Evolutionary conservation across 2,113 vertebrate species (phyloP).

Genomic region (Loxodonta africana): DNA sequence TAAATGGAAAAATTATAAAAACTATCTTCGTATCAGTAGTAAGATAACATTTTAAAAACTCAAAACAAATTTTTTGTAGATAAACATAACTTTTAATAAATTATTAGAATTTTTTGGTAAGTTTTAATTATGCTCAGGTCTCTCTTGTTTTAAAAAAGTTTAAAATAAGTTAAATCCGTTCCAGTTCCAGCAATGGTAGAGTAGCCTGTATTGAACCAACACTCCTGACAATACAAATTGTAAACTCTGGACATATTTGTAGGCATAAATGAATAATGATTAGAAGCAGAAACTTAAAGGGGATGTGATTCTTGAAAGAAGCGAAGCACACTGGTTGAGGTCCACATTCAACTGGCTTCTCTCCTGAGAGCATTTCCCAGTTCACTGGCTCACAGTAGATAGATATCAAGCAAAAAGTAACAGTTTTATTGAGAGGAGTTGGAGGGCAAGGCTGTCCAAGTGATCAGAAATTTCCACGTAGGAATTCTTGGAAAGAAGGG

Average conservation of each 20-base stretch:
- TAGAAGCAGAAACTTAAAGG: conserved; percentile 13
- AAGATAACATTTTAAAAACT: conserved; percentile 53
- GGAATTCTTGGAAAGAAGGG: background rate
- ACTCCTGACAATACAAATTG: background rate
- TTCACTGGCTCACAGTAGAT: background rate
- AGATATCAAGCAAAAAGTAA: background rate
- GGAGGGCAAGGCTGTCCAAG: background rate
- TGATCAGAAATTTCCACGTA: background rate
- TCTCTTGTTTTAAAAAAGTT: background rate
- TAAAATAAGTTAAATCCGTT: background rate
- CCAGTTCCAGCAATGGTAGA: background rate
- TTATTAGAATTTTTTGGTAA: conserved; percentile 16
- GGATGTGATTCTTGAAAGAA: background rate
- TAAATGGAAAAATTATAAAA: conserved; percentile 42
- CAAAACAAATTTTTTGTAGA: conserved; percentile 20
- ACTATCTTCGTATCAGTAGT: background rate
- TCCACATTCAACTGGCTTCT: background rate
- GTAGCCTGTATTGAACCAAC: background rate
- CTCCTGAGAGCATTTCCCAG: background rate
- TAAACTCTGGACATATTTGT: conserved; percentile 17
- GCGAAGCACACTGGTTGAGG: background rate
- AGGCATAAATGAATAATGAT: background rate
- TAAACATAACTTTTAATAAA: conserved; percentile 44
- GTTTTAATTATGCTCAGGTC: background rate
- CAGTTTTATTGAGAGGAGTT: background rate